Evolutionary conservation across 2,797 vertebrate genomes (phyloP).

Genomic region (Eulemur coronatus): DNA sequence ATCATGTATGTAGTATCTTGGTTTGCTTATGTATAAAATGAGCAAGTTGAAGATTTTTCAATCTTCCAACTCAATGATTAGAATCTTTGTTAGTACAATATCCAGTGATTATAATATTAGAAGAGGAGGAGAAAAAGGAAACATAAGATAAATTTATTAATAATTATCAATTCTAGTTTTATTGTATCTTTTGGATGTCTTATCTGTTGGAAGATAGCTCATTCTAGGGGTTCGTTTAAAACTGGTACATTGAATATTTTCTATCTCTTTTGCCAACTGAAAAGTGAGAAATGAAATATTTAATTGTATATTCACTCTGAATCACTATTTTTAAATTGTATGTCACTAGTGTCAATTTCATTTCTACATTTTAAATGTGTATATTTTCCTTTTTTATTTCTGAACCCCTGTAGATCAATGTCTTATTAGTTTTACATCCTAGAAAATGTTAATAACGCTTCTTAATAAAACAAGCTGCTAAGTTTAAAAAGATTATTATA

Average conservation of each 20-base stretch:
- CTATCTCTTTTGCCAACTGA: background rate
- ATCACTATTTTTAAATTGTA: background rate
- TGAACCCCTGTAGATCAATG: background rate
- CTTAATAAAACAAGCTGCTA: background rate
- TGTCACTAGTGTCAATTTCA: background rate
- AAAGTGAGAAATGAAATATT: background rate
- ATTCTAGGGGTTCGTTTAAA: background rate
- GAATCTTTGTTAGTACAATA: background rate
- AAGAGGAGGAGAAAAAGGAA: background rate
- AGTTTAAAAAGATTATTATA: background rate
- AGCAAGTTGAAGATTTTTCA: background rate
- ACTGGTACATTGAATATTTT: background rate
- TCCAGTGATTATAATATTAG: background rate
- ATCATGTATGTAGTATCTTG: background rate
- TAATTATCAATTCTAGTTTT: background rate
- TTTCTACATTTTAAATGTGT: background rate
- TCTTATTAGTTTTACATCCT: background rate
- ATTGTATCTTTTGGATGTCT: background rate
- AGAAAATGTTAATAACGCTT: background rate
- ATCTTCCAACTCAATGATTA: background rate
- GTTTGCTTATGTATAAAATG: background rate
- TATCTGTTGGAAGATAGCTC: background rate
- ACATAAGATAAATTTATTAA: constrained; percentile 8
- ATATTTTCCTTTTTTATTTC: background rate
- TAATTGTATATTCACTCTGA: background rate